Base-by-base conservation (phyloP, 1,140 invertebrate species). In the Atopsyche davidsoni region DNA sequence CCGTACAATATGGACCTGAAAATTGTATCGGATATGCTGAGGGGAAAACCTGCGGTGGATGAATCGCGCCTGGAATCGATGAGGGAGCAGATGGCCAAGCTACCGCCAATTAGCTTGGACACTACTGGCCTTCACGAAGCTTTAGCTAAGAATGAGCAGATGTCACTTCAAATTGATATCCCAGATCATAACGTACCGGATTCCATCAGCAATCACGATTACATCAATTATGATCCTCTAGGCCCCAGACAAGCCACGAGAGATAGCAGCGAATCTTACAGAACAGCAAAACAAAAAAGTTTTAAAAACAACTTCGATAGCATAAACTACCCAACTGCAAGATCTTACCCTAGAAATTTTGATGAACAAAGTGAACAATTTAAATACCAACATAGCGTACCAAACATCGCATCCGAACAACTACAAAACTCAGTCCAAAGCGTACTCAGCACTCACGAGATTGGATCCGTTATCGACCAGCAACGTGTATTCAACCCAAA, bases 1-100 rank as follows among this genome's bases (percentile, higher is more conserved):
- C 72, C 72, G 10, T 73, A 64, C 44, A 74, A 74, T 50, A 57
- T 73, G 2, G 72, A 74, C 58, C 52, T 74, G 3, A 70, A 68
- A 61, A 48, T 74, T 46, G 68, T 73, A 3, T 66, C 67, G 39
- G 70, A 73, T 42, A 68, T 73, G 63, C 61, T 75, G 41, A 72
- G 67, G 62, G 69, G 69, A 16, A 75, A 71, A 60, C 48, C 64
- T 19, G 42, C 59, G 9, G 23, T 65, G 28, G 69, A 69, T 45
- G 68, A 72, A 18, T 59, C 60, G 3, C 64, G 66, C 43, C 51
- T 69, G 21, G 51, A 62, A 35, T 38, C 61, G 23, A 48, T 69
- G 21, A 59, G 64, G 47, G 67, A 69, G 14, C 63, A 68, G 41
- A 61, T 63, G 25, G 57, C 58, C 51, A 70, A 65, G 40, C 59